These are phyloP conservation scores for Cheilosia pagana DNA, from an alignment of 2,888 invertebrate species.

Conservation along the genomic window DNA sequence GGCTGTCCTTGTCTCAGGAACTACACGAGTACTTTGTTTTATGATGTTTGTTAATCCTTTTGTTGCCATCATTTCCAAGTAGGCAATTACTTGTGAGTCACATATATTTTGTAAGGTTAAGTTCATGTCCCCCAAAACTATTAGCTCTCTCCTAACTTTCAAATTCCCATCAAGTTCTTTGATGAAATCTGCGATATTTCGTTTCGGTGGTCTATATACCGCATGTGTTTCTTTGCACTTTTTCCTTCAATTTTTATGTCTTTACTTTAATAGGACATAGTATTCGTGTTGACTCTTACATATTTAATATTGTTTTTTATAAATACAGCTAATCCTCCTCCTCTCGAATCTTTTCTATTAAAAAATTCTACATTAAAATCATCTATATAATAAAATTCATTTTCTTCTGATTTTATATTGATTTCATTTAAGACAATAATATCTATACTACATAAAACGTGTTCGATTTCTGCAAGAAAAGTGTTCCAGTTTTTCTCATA, in stretches of 20 bases:
- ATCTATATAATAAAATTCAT: not conserved
- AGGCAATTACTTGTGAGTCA: constrained; percentile 5
- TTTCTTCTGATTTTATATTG: not conserved
- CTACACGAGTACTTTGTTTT: not conserved
- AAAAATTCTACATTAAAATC: not conserved
- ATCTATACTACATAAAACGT: constrained; percentile 1
- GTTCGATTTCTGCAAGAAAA: constrained; percentile 21
- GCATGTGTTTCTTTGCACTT: constrained; percentile 18
- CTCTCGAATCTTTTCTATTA: not conserved
- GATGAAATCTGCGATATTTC: too few species aligned
- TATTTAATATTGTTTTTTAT: too few species aligned
- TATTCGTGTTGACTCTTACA: too few species aligned
- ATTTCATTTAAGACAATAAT: not conserved
- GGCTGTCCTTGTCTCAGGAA: not conserved
- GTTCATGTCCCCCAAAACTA: constrained; percentile 26
- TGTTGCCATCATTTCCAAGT: constrained; percentile 27
- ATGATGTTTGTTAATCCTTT: constrained; percentile 2
- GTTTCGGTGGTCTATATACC: constrained; percentile 34
- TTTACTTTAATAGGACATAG: constrained; percentile 39
- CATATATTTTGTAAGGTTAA: constrained; percentile 2
- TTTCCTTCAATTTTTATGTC: constrained; percentile 9
- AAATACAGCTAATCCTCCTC: too few species aligned
- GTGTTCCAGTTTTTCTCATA: constrained; percentile 10
- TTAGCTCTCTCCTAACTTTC: constrained; percentile 7
- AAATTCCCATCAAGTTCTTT: constrained; percentile 17